These are phyloP conservation scores for Geopemphigus sp. DNA, from an alignment of 1,140 invertebrate genomes.

Conservation along the genomic window DNA sequence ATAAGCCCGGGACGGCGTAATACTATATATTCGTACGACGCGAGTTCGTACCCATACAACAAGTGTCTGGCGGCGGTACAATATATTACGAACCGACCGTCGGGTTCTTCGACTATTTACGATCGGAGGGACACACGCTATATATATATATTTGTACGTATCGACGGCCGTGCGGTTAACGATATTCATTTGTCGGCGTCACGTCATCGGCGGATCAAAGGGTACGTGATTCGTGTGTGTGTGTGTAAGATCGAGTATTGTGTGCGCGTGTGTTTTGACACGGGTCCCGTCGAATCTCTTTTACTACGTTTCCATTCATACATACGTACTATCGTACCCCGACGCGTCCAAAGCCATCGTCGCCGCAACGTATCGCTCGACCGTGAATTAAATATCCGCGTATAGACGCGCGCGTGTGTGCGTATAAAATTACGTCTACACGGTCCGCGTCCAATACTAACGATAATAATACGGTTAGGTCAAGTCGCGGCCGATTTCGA, in stretches of 20 bases:
- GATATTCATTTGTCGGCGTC: conserved; percentile 39
- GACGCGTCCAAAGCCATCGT: not conserved
- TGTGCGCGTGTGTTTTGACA: conserved; percentile 28
- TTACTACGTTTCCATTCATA: conserved; percentile 44
- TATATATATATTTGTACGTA: not conserved
- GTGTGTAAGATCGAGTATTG: not conserved
- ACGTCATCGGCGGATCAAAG: conserved; percentile 45
- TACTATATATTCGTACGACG: too few relatives aligned
- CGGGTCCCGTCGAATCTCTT: conserved; percentile 6
- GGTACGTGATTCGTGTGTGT: not conserved
- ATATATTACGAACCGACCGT: not conserved
- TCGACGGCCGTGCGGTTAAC: not conserved
- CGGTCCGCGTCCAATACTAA: not conserved
- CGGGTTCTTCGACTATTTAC: not conserved
- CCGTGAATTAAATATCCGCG: conserved; percentile 6
- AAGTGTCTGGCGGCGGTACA: not conserved
- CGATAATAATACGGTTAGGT: too few relatives aligned
- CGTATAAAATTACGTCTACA: not conserved
- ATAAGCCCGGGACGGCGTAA: too few relatives aligned
- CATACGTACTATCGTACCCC: not conserved
- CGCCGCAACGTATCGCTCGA: conserved; percentile 17
- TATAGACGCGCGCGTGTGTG: not conserved
- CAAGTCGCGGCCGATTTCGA: too few relatives aligned
- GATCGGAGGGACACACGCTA: not conserved
- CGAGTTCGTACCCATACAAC: not conserved